phyloP scores from a whole-genome alignment of 2,797 vertebrate species.

The Falco naumanni region DNA sequence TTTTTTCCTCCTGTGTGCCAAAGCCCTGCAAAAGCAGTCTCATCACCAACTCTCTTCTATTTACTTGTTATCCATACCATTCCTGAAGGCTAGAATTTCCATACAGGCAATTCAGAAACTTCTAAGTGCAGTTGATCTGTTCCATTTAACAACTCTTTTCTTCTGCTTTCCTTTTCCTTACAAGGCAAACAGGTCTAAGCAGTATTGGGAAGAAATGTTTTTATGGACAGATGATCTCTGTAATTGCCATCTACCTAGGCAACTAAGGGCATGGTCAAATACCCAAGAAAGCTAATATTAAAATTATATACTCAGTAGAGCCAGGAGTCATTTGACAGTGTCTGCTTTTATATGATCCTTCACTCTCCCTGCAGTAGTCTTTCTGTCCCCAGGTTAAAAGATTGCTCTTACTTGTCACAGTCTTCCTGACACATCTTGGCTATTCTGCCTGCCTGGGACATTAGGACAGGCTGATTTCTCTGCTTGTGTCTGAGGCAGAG shows the following conservation, averaged over 20 bases:
- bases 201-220: neutral
- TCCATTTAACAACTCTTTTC: neutral
- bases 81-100: neutral
- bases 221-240: neutral
- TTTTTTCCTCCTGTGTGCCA: neutral
- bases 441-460: neutral
- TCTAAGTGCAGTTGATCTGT: neutral
- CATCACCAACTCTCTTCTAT: neutral
- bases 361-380: neutral
- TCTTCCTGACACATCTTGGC: neutral
- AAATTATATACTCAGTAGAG: neutral
- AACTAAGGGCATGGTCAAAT: neutral
- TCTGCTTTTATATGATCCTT: neutral
- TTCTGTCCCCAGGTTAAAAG: neutral
- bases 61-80: neutral
- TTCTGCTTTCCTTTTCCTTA: neutral
- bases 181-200: constrained; percentile 15
- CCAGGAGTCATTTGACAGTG: neutral
- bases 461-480: neutral
- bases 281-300: neutral
- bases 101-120: neutral
- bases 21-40: neutral
- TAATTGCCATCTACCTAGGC: neutral
- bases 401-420: neutral
- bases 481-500: neutral